Conservation (phyloP, 1,140 invertebrate species). For the Drosophila nigromelanica region DNA sequence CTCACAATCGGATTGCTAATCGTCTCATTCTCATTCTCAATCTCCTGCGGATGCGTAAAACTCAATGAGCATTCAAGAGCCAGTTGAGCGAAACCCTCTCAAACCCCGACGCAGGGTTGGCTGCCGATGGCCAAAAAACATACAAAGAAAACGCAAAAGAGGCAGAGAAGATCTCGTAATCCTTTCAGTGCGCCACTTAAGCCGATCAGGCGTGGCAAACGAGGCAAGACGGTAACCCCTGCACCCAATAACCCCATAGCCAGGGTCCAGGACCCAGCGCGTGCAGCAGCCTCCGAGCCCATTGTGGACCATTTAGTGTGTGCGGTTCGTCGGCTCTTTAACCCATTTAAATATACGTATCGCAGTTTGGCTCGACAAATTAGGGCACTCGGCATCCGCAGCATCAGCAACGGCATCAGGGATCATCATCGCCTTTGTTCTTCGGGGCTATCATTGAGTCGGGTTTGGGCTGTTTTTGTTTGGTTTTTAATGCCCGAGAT, state of each 20-base stretch:
- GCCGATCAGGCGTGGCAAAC: conserved; percentile 71
- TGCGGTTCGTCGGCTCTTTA: conserved; percentile 72
- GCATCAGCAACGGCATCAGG: background rate
- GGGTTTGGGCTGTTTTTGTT: conserved; percentile 61
- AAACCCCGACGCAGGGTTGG: conserved; percentile 34
- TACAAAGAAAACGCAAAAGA: conserved; percentile 21
- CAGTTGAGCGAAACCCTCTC: conserved; percentile 15
- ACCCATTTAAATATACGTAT: conserved; percentile 67
- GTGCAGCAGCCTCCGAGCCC: conserved; percentile 54
- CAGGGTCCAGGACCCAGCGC: conserved; percentile 46
- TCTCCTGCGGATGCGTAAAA: conserved; percentile 58
- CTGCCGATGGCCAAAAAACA: background rate
- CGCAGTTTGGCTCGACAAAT: conserved; percentile 66
- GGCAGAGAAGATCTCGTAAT: conserved; percentile 60
- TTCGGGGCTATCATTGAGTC: conserved; percentile 55
- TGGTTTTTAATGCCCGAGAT: conserved; percentile 66
- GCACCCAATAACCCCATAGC: conserved; percentile 26
- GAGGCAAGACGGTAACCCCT: conserved; percentile 31
- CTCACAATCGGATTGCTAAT: conserved; percentile 76
- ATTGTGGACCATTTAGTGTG: conserved; percentile 72
- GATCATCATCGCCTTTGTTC: conserved; percentile 36
- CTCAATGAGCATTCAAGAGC: conserved; percentile 72
- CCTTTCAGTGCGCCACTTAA: conserved; percentile 81
- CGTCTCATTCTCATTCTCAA: conserved; percentile 23
- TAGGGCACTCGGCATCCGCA: conserved; percentile 69